A percentile compares a stretch with the other conserved stretches of the same genome.
phyloP scores from a whole-genome alignment of 2,113 vertebrate species.

The Pteronura brasiliensis region DNA sequence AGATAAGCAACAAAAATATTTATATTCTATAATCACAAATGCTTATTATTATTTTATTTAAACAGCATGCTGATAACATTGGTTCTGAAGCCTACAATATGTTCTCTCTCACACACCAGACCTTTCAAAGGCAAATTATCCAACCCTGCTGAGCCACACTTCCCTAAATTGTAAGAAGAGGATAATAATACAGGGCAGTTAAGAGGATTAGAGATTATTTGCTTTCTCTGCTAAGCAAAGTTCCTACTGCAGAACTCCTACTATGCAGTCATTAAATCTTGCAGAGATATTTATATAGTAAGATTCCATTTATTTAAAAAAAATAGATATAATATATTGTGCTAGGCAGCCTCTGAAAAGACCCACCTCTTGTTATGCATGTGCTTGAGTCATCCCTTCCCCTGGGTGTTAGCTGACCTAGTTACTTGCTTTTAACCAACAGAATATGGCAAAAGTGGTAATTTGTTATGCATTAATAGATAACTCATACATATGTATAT shows the following conservation, averaged over 20 bases:
- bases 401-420: not conserved
- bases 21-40: not conserved
- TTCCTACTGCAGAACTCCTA: constrained; percentile 15
- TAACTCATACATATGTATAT: not conserved
- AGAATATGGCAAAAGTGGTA: not conserved
- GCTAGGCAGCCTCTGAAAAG: not conserved
- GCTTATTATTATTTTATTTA: constrained; percentile 2
- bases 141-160: not conserved
- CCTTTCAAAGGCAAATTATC: constrained; percentile 52
- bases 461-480: not conserved
- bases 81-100: not conserved
- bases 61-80: not conserved
- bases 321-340: not conserved
- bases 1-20: not conserved
- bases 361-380: not conserved
- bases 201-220: constrained; percentile 65
- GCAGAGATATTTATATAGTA: constrained; percentile 36
- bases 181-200: constrained; percentile 32
- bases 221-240: constrained; percentile 41
- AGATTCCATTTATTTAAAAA: constrained; percentile 24
- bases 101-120: not conserved
- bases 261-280: constrained; percentile 41
- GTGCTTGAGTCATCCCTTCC: not conserved
- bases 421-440: not conserved
- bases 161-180: constrained; percentile 24